Percentiles rank a stretch among this genome's conserved stretches.
Conservation (phyloP, 2,113 vertebrate genomes). For the Erpornis zantholeuca region DNA sequence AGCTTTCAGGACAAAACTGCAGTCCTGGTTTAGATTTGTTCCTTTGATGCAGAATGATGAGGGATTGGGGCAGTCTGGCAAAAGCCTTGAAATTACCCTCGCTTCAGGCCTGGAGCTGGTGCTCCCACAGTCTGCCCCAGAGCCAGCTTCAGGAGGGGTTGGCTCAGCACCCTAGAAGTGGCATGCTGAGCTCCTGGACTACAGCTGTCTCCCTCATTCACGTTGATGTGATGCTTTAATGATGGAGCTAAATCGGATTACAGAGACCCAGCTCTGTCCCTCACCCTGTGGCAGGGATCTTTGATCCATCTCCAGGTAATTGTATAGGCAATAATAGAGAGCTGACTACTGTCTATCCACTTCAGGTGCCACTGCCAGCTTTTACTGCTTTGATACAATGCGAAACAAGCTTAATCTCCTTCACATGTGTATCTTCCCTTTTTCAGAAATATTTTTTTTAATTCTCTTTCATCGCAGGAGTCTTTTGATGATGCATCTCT, state of each 20-base stretch:
- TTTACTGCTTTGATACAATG: not conserved
- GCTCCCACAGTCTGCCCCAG: not conserved
- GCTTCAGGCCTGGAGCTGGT: not conserved
- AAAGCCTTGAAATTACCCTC: not conserved
- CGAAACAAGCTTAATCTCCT: not conserved
- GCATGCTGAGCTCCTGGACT: not conserved
- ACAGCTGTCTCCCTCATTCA: conserved; percentile 1
- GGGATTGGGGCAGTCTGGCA: not conserved
- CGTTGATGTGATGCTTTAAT: not conserved
- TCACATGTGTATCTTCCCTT: not conserved
- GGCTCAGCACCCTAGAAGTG: not conserved
- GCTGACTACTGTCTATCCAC: not conserved
- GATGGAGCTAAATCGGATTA: conserved; percentile 1
- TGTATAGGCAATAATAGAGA: not conserved
- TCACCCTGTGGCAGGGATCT: not conserved
- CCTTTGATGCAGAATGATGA: not conserved
- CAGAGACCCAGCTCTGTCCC: not conserved
- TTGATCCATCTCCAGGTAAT: conserved; percentile 7
- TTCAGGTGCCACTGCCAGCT: not conserved
- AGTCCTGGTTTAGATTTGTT: not conserved
- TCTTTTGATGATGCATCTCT: conserved; percentile 80
- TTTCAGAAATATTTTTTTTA: conserved; percentile 14
- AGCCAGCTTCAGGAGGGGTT: not conserved
- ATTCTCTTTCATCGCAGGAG: conserved; percentile 65
- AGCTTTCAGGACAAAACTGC: not conserved